phyloP scores from a whole-genome alignment of 2,888 invertebrate genomes.

The Drosophila helvetica region DNA sequence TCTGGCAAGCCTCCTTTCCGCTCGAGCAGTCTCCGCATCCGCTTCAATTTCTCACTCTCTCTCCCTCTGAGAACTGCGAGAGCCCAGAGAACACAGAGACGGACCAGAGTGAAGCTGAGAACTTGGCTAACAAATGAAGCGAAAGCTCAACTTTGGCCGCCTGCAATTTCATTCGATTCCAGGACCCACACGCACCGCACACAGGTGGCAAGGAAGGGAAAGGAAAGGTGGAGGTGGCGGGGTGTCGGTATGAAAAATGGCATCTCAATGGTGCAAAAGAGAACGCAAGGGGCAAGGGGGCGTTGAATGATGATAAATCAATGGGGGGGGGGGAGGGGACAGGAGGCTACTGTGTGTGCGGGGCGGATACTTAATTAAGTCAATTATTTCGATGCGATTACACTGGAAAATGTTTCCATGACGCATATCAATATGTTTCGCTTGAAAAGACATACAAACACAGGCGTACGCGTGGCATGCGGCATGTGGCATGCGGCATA shows the following conservation, averaged over 20 bases:
- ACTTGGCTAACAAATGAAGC: conserved; percentile 72
- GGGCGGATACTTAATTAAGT: conserved; percentile 69
- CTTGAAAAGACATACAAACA: conserved; percentile 2
- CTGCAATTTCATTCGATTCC: conserved; percentile 62
- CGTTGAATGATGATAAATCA: conserved; percentile 63
- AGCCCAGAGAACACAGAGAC: neutral
- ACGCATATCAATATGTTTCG: conserved; percentile 56
- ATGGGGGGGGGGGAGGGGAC: conserved; percentile 27
- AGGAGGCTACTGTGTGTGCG: too few species aligned
- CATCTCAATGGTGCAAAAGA: conserved; percentile 34
- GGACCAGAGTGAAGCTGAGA: conserved; percentile 25
- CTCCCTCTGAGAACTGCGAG: neutral
- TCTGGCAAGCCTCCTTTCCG: conserved; percentile 38
- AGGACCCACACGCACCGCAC: conserved; percentile 8
- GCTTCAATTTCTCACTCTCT: conserved; percentile 23
- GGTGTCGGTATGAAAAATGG: conserved; percentile 65
- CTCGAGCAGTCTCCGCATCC: conserved; percentile 33
- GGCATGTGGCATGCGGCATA: neutral
- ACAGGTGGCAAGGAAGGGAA: conserved; percentile 30
- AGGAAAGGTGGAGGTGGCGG: conserved; percentile 1
- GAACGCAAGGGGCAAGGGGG: neutral
- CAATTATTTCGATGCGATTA: conserved; percentile 72
- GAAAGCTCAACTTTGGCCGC: conserved; percentile 61
- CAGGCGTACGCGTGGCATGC: conserved; percentile 1
- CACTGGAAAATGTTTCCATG: conserved; percentile 57